Conservation (phyloP, 2,113 vertebrate species). For the Taxidea taxus region DNA sequence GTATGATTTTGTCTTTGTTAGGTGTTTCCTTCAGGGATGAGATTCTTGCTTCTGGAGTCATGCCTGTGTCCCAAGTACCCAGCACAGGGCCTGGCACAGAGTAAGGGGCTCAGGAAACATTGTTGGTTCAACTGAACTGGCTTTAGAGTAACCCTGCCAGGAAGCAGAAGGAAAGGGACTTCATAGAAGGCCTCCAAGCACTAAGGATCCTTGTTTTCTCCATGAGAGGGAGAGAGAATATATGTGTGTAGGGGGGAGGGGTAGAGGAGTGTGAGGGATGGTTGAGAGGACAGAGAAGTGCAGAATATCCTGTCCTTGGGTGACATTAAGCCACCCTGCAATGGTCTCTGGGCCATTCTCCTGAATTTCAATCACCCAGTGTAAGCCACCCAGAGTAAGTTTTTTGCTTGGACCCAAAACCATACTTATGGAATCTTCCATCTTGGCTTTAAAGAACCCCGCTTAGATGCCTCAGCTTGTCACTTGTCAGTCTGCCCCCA, state of each 20-base stretch:
- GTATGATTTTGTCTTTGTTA: not conserved
- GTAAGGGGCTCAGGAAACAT: not conserved
- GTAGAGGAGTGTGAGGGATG: not conserved
- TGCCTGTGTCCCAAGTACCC: not conserved
- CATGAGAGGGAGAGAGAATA: not conserved
- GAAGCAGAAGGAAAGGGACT: slow-evolving; percentile 14
- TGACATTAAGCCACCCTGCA: not conserved
- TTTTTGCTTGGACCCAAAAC: not conserved
- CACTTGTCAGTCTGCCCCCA: not conserved
- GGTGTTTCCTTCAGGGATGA: not conserved
- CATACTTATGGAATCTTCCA: not conserved
- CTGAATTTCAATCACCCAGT: not conserved
- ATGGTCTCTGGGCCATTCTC: not conserved
- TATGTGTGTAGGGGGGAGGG: not conserved
- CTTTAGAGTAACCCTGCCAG: not conserved
- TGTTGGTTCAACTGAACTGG: not conserved
- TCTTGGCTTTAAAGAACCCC: not conserved
- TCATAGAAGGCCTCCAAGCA: slow-evolving; percentile 4
- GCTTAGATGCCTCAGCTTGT: not conserved
- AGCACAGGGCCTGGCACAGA: not conserved
- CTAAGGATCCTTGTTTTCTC: not conserved
- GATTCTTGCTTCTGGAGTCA: not conserved
- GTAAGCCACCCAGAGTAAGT: not conserved
- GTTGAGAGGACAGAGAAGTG: not conserved
- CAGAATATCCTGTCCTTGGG: not conserved